These are phyloP conservation scores for Stenichneumon culpator DNA, from an alignment of 2,888 invertebrate species.

Conservation along the genomic window DNA sequence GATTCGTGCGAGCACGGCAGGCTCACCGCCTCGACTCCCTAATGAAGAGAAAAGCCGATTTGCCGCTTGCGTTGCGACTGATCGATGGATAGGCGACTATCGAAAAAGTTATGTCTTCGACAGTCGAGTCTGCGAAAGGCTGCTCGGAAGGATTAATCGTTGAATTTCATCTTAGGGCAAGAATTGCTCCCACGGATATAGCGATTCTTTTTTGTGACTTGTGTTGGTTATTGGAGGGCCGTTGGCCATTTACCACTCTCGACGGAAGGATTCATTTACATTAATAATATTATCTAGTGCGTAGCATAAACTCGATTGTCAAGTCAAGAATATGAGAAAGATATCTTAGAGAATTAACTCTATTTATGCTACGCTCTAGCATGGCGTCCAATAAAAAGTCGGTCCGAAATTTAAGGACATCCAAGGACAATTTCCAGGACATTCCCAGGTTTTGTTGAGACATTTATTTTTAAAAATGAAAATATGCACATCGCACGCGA, in stretches of 20 bases:
- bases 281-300: no score
- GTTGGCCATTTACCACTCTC: no score
- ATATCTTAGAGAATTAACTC: no score
- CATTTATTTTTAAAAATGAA: no score
- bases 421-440: no score
- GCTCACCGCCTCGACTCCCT: slow-evolving; percentile 6
- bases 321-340: neutral
- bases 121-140: neutral
- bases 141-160: neutral
- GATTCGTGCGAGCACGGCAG: slow-evolving; percentile 11
- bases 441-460: no score
- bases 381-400: no score
- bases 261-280: no score
- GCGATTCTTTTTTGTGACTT: neutral
- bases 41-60: slow-evolving; percentile 23
- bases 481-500: no score
- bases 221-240: no score
- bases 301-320: neutral
- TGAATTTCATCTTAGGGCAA: neutral
- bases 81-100: neutral
- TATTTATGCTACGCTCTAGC: no score
- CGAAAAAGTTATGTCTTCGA: slow-evolving; percentile 10
- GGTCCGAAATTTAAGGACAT: no score
- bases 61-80: neutral
- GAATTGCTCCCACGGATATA: slow-evolving; percentile 4